Evolutionary conservation across 64 coral and sea anemone genomes (phyloP), one percentile per base, ranked within the genome.

Genomic region (Porites lutea): DNA sequence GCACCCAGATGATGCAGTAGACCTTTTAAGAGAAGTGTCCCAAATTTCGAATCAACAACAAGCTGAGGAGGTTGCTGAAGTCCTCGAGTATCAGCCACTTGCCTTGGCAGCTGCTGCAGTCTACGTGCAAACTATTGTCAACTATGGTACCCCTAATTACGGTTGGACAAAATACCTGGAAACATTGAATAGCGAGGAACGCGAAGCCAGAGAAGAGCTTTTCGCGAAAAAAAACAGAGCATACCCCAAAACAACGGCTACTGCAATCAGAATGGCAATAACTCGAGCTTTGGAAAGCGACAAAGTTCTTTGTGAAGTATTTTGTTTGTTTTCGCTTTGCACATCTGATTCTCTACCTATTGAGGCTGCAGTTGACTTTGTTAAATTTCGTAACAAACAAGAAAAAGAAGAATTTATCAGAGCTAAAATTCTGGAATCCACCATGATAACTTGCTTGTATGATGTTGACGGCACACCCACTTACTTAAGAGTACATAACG

Each of bases 181-280:
- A 51, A 89, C 82, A 23, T 57, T 94, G 12, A 23, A 75, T 48
- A 10, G 64, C 18, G 79, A 78, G 2, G 82, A 94, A 60, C 82
- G 92, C 52, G 52, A 78, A 37, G 48, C 72, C 27, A 90, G 87
- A 21, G 80, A 95, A 47, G 64, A 79, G 46, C 44, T 50, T 5
- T 77, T 78, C 15, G 58, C 64, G 13, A 66, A 89, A 43, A 78
- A 54, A 18, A 83, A 89, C 20, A 48, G 72, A n/a, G 72, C 72
- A 6, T 95, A 95, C 69, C 20, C 51, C 9, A 79, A 51, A 37
- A 77, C 88, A 9, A 95, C 90, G 93, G 86, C 79, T 2, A 57
- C 61, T 54, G 93, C 93, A 7, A 82, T 95, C 7, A 69, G 5
- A 22, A 58, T 95, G 57, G 87, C 88, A 45, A 50, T 95, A 58